A percentile compares a stretch with the other conserved stretches of the same genome.
phyloP scores from a whole-genome alignment of 2,888 invertebrate genomes.

The Cantharis nigra region DNA sequence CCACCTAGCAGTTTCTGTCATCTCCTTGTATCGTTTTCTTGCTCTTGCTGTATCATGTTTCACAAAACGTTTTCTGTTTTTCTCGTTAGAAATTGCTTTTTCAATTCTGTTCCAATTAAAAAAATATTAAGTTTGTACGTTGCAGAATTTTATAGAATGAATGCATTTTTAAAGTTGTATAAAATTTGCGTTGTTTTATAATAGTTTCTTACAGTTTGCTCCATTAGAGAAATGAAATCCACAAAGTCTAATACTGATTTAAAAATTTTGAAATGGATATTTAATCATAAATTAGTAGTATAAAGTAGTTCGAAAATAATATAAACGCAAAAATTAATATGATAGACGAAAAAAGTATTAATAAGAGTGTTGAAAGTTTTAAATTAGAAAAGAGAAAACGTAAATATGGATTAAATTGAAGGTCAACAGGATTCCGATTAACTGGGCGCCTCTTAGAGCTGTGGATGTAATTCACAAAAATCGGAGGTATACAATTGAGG shows the following conservation, averaged over 20 bases:
- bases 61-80: conserved; percentile 24
- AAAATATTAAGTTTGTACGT: conserved; percentile 12
- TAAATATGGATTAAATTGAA: too few species aligned
- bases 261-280: neutral
- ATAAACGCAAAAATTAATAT: neutral
- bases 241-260: neutral
- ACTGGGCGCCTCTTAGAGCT: too few species aligned
- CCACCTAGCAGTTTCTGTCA: conserved; percentile 42
- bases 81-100: conserved; percentile 28
- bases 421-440: too few species aligned
- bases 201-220: neutral
- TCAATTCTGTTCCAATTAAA: conserved; percentile 14
- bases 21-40: conserved; percentile 21
- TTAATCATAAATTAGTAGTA: neutral
- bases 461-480: too few species aligned
- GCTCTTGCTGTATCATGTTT: conserved; percentile 14
- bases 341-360: too few species aligned
- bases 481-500: too few species aligned
- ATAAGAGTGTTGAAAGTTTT: too few species aligned
- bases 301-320: neutral
- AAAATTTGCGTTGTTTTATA: neutral
- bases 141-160: conserved; percentile 1
- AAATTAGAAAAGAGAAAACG: neutral
- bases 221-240: neutral
- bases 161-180: conserved; percentile 1